Evolutionary conservation across 2,888 invertebrate species (phyloP).

Genomic region (Thumatha senex): DNA sequence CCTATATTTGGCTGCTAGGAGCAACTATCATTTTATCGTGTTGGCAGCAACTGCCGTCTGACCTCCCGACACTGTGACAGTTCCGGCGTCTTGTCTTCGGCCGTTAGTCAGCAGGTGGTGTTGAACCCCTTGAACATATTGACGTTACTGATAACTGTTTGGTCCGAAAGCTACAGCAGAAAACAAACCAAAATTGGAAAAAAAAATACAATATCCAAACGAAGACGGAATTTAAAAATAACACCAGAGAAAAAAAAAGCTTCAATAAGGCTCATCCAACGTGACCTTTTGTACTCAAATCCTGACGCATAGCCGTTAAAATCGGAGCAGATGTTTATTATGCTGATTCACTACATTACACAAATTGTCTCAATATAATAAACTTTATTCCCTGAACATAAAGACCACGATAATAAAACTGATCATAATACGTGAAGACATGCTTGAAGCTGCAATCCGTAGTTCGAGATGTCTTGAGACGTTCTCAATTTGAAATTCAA

Average conservation of each 20-base stretch:
- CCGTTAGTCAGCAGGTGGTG: no score
- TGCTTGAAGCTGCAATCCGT: conserved; percentile 37
- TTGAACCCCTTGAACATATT: no score
- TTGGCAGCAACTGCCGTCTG: no score
- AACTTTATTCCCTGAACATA: conserved; percentile 25
- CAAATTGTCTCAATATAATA: conserved; percentile 29
- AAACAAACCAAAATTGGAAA: no score
- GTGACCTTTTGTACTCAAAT: conserved; percentile 52
- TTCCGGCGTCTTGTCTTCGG: no score
- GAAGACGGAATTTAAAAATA: background rate
- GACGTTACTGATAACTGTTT: no score
- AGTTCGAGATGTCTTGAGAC: conserved; percentile 8
- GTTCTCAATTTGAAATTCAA: conserved; percentile 37
- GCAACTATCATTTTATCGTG: no score
- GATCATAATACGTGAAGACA: conserved; percentile 37
- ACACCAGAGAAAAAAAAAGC: background rate
- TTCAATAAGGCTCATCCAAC: no score
- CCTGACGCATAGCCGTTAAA: conserved; percentile 57
- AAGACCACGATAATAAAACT: conserved; percentile 13
- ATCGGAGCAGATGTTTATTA: conserved; percentile 62
- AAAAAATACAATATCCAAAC: no score
- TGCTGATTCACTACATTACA: conserved; percentile 63
- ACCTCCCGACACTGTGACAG: no score
- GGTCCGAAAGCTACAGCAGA: no score
- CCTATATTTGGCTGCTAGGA: no score